Percentiles rank a stretch among this genome's conserved stretches.
phyloP scores from a whole-genome alignment of 2,797 vertebrate genomes.

The Girardinus metallicus region DNA sequence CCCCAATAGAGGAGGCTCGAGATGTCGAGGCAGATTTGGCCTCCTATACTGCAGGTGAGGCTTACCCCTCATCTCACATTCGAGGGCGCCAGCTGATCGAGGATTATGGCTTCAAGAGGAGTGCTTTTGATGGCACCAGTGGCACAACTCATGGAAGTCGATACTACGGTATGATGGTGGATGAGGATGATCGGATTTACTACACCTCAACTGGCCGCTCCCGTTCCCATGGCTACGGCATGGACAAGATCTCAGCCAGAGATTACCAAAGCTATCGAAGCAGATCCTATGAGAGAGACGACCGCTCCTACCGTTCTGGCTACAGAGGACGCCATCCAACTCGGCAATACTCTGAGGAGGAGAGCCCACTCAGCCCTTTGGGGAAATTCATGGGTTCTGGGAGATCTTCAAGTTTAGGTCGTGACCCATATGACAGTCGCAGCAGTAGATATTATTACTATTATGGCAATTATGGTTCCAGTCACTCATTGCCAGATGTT shows the following conservation, averaged over 20 bases:
- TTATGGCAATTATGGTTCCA: conserved; percentile 92
- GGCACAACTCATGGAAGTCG: conserved; percentile 87
- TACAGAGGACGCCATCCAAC: conserved; percentile 85
- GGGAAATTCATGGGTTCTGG: conserved; percentile 87
- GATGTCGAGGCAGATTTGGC: conserved; percentile 96
- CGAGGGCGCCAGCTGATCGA: conserved; percentile 79
- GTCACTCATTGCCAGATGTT: conserved; percentile 98
- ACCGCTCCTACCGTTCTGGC: conserved; percentile 83
- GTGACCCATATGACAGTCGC: conserved; percentile 87
- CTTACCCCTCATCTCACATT: conserved; percentile 66
- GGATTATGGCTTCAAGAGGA: conserved; percentile 79
- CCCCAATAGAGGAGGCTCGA: conserved; percentile 97
- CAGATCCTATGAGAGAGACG: conserved; percentile 91
- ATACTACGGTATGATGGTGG: conserved; percentile 82
- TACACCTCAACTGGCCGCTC: conserved; percentile 84
- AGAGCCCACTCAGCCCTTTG: conserved; percentile 90
- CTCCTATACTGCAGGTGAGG: conserved; percentile 84
- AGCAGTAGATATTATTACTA: conserved; percentile 79
- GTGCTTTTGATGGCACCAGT: conserved; percentile 50
- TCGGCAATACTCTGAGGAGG: conserved; percentile 93
- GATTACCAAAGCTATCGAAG: conserved; percentile 87
- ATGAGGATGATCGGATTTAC: conserved; percentile 90
- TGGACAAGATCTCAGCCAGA: conserved; percentile 89
- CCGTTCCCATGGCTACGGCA: conserved; percentile 88
- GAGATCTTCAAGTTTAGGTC: conserved; percentile 81